A percentile compares a stretch with the other conserved stretches of the same genome.
phyloP scores from a whole-genome alignment of 2,797 vertebrate species.

The Semotilus atromaculatus region DNA sequence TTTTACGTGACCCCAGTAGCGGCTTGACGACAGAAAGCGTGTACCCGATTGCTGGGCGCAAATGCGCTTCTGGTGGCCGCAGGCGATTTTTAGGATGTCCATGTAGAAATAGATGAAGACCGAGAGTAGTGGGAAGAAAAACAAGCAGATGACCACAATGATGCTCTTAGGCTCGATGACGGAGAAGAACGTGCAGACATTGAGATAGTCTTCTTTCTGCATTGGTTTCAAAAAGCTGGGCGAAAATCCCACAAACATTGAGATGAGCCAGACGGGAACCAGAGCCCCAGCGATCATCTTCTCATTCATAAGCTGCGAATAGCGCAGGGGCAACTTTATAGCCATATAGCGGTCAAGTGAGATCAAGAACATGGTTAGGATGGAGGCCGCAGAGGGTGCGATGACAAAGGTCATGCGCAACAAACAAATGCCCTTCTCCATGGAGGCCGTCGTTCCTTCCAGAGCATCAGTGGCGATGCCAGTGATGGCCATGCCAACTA shows the following conservation, averaged over 20 bases:
- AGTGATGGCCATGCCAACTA: slow-evolving; percentile 85
- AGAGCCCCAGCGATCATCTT: slow-evolving; percentile 69
- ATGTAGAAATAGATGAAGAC: slow-evolving; percentile 90
- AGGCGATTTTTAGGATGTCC: slow-evolving; percentile 90
- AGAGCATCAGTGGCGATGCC: slow-evolving; percentile 82
- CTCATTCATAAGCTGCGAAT: slow-evolving; percentile 78
- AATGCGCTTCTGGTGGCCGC: slow-evolving; percentile 84
- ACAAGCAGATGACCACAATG: slow-evolving; percentile 77
- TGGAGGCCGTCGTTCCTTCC: slow-evolving; percentile 51
- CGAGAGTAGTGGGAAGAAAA: slow-evolving; percentile 85
- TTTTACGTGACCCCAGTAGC: slow-evolving; percentile 79
- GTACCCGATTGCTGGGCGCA: slow-evolving; percentile 66
- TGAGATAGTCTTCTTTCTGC: slow-evolving; percentile 67
- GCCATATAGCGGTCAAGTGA: slow-evolving; percentile 90
- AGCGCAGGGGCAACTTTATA: slow-evolving; percentile 87
- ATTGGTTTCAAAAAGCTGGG: slow-evolving; percentile 78
- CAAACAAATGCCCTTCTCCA: slow-evolving; percentile 76
- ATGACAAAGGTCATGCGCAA: slow-evolving; percentile 86
- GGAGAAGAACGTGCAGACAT: slow-evolving; percentile 84
- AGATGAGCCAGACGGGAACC: slow-evolving; percentile 79
- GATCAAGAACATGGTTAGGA: slow-evolving; percentile 88
- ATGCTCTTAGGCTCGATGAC: slow-evolving; percentile 80
- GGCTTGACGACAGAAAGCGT: slow-evolving; percentile 46
- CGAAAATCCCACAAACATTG: slow-evolving; percentile 81
- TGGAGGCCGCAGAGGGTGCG: slow-evolving; percentile 85